Percentiles rank a stretch among this genome's conserved stretches.
Conservation (phyloP, 2,888 invertebrate genomes). For the Callinectes sapidus region DNA sequence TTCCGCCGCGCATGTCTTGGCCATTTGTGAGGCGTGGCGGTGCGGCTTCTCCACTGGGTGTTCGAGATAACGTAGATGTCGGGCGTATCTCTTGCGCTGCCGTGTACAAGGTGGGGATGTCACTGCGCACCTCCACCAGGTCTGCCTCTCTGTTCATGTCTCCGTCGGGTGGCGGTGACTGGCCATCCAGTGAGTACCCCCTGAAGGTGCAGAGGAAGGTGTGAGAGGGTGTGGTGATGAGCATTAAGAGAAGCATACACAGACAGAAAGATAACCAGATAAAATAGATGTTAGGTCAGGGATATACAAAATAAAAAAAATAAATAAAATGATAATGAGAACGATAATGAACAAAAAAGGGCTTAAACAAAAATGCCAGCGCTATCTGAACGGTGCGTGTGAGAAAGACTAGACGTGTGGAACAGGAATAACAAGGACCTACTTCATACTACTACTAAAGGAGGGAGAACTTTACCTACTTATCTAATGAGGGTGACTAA, state of each 20-base stretch:
- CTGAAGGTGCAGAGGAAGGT: background rate
- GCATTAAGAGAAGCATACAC: too few species aligned
- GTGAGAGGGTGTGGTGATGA: background rate
- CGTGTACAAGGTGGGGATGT: background rate
- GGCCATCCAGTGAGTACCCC: background rate
- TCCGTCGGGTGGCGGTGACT: background rate
- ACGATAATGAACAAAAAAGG: background rate
- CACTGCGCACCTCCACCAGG: slow-evolving; percentile 29
- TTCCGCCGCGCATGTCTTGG: background rate
- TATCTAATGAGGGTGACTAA: background rate
- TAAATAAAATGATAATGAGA: background rate
- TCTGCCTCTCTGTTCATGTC: background rate
- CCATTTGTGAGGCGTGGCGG: background rate
- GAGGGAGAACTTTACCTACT: background rate
- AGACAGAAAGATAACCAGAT: too few species aligned
- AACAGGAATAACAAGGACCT: background rate
- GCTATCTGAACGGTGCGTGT: background rate
- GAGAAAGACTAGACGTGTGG: background rate
- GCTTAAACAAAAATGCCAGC: background rate
- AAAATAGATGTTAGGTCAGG: too few species aligned
- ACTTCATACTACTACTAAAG: background rate
- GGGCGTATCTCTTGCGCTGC: slow-evolving; percentile 13
- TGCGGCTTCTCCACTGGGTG: background rate
- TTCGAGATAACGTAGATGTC: background rate
- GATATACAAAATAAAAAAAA: too few species aligned